Evolutionary conservation across 2,113 vertebrate species (phyloP).

Genomic region (Trichechus manatus): DNA sequence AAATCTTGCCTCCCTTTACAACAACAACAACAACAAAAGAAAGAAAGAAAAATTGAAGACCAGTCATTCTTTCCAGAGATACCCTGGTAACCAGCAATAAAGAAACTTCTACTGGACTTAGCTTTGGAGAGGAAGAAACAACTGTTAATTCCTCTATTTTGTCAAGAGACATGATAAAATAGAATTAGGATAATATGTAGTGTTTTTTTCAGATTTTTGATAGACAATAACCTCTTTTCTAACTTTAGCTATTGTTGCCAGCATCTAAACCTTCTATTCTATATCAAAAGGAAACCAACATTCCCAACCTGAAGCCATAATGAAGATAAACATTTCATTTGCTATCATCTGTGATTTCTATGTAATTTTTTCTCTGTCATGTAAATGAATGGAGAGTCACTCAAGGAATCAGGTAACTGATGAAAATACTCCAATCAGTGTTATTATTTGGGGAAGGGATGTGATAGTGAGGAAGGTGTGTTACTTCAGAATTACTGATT

Average conservation of each 20-base stretch:
- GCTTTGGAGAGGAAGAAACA: conserved; percentile 59
- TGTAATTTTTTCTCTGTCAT: conserved; percentile 6
- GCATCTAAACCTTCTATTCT: background rate
- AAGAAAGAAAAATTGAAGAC: background rate
- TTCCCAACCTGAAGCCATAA: background rate
- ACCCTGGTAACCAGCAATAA: conserved; percentile 47
- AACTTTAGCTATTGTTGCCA: background rate
- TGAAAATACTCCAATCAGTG: background rate
- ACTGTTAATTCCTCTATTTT: conserved; percentile 57
- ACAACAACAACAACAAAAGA: conserved; percentile 1
- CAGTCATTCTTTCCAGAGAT: conserved; percentile 37
- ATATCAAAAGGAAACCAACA: conserved; percentile 17
- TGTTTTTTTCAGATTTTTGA: conserved; percentile 19
- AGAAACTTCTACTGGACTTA: conserved; percentile 53
- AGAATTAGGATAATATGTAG: background rate
- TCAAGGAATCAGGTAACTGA: background rate
- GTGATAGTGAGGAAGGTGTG: background rate
- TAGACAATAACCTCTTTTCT: conserved; percentile 4
- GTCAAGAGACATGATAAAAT: conserved; percentile 42
- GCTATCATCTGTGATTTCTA: conserved; percentile 34
- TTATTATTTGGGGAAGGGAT: background rate
- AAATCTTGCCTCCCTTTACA: conserved; percentile 38
- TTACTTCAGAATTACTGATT: background rate
- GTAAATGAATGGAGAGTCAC: background rate
- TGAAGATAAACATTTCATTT: background rate